Conservation (phyloP, 53 echinoderm and acorn worm genomes). For the Pentamera pediparva region DNA sequence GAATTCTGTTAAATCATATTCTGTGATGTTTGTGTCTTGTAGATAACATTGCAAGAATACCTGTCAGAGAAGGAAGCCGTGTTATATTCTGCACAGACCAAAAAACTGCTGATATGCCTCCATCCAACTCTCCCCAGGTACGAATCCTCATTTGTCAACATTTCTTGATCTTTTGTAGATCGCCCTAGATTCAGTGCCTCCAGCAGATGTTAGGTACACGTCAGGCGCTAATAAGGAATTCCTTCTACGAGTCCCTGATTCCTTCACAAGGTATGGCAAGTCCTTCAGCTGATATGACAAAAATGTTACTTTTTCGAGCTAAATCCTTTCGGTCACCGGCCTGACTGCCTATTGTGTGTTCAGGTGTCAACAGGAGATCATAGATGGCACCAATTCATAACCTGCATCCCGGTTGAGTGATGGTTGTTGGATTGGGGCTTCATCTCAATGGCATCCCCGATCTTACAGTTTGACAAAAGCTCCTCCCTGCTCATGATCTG, state of each 20-base stretch:
- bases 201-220: conserved; percentile 60
- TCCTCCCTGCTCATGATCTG: no score
- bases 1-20: no score
- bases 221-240: conserved; percentile 62
- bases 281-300: no score
- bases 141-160: background rate
- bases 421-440: no score
- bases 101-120: background rate
- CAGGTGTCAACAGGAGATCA: no score
- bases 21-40: background rate
- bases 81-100: background rate
- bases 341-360: no score
- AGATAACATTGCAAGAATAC: background rate
- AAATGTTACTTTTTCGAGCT: no score
- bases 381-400: no score
- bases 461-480: no score
- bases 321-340: no score
- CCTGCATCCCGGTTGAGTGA: no score
- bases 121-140: background rate
- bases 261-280: conserved; percentile 73
- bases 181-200: conserved; percentile 45
- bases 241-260: conserved; percentile 62
- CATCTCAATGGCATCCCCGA: no score
- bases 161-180: conserved; percentile 38
- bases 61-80: background rate